A percentile compares a stretch with the other conserved stretches of the same genome.
Conservation (phyloP, 1,140 invertebrate species). For the Metaphire vulgaris region DNA sequence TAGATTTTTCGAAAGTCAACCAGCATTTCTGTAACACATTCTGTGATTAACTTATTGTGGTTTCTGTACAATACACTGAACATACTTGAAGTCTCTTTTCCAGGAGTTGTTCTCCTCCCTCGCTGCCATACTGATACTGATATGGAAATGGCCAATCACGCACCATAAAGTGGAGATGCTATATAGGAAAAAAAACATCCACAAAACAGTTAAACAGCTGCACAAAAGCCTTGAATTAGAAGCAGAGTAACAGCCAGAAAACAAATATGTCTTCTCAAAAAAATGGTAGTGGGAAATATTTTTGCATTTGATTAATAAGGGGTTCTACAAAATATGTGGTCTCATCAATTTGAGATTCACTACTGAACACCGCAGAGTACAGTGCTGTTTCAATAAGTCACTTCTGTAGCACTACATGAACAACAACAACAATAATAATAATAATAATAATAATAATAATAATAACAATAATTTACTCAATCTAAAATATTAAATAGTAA, state of each 20-base stretch:
- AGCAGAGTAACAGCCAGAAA: background rate
- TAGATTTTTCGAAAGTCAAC: no score
- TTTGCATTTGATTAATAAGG: background rate
- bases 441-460: conserved; percentile 31
- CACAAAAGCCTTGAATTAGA: no score
- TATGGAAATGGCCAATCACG: conserved; percentile 98
- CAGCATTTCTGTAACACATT: no score
- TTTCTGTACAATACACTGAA: no score
- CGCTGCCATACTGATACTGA: conserved; percentile 82
- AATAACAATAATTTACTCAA: conserved; percentile 16
- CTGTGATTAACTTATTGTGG: no score
- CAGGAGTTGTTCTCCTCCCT: conserved; percentile 79
- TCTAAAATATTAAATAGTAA: conserved; percentile 16
- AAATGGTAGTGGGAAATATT: background rate
- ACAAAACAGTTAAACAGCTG: background rate
- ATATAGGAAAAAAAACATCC: background rate
- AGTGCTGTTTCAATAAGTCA: background rate
- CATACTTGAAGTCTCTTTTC: conserved; percentile 72
- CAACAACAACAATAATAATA: conserved; percentile 22
- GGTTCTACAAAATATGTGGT: background rate
- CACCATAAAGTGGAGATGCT: conserved; percentile 88
- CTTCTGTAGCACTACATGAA: no score
- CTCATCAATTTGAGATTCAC: background rate
- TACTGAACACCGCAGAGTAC: conserved; percentile 1
- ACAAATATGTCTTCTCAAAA: background rate